Percentiles rank a stretch among this genome's conserved stretches.
These are phyloP conservation scores for Montipora capitata DNA, from an alignment of 92 coral and sea anemone species.

Conservation along the genomic window DNA sequence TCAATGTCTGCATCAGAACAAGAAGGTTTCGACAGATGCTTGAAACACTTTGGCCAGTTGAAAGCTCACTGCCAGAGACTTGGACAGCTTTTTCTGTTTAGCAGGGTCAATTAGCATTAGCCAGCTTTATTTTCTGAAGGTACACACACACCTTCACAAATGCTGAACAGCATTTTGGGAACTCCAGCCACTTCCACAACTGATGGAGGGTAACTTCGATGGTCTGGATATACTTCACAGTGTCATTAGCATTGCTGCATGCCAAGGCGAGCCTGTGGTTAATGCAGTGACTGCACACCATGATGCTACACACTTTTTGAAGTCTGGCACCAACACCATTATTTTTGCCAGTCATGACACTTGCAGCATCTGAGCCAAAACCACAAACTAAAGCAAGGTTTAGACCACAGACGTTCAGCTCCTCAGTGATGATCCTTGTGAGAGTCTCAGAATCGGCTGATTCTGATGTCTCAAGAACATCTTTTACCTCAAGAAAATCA, in stretches of 20 bases:
- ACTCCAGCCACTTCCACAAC: conserved; percentile 63
- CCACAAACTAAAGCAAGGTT: conserved; percentile 60
- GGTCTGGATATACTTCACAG: conserved; percentile 59
- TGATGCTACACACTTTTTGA: conserved; percentile 56
- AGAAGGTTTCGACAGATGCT: too few species aligned
- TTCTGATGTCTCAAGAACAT: conserved; percentile 54
- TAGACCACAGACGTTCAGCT: conserved; percentile 53
- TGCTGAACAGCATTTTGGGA: conserved; percentile 39
- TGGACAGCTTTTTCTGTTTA: conserved; percentile 31
- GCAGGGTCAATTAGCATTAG: conserved; percentile 20
- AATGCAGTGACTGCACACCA: conserved; percentile 65
- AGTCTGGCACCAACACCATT: conserved; percentile 69
- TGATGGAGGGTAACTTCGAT: conserved; percentile 55
- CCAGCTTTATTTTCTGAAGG: conserved; percentile 37
- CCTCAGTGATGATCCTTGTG: too few species aligned
- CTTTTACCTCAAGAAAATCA: conserved; percentile 63
- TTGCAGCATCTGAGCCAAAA: conserved; percentile 70
- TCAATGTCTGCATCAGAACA: conserved; percentile 34
- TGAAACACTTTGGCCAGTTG: too few species aligned
- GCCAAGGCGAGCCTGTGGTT: conserved; percentile 70
- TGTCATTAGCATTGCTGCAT: conserved; percentile 63
- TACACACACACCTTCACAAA: conserved; percentile 34
- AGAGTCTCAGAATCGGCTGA: too few species aligned
- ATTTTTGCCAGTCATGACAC: conserved; percentile 58
- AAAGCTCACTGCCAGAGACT: conserved; percentile 33